A percentile compares a stretch with the other conserved stretches of the same genome.
These are phyloP conservation scores for Micropoecilia bifurca DNA, from an alignment of 2,797 vertebrate species.

Conservation along the genomic window DNA sequence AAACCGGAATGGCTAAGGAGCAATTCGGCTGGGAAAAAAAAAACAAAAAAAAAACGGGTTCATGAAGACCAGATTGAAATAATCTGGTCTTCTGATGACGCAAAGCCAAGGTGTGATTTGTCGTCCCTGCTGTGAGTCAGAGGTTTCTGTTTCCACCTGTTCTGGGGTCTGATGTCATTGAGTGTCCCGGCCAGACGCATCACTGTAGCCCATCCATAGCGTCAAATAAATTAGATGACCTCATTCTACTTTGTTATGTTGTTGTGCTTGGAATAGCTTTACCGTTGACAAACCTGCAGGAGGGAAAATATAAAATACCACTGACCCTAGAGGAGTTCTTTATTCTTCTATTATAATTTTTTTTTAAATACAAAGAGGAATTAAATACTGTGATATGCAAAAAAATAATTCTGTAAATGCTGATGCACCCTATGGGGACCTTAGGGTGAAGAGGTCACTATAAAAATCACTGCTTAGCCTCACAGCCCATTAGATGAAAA, in stretches of 20 bases:
- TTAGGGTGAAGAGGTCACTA: not conserved
- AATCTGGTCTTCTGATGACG: conserved; percentile 27
- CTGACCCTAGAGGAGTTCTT: not conserved
- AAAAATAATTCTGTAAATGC: not conserved
- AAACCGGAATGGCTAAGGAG: not conserved
- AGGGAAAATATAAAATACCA: not conserved
- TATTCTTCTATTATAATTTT: not conserved
- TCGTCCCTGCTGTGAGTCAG: conserved; percentile 43
- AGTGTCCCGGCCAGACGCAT: conserved; percentile 21
- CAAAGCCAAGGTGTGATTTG: conserved; percentile 15
- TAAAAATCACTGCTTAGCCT: not conserved
- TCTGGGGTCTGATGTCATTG: conserved; percentile 35
- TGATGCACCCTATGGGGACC: not conserved
- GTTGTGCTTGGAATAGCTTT: not conserved
- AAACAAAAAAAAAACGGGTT: not conserved
- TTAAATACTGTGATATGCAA: not conserved
- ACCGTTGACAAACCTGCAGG: not conserved
- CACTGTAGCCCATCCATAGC: conserved; percentile 2
- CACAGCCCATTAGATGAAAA: not conserved
- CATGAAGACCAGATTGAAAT: conserved; percentile 9
- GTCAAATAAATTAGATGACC: conserved; percentile 1
- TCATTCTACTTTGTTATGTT: not conserved
- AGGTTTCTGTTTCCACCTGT: conserved; percentile 31
- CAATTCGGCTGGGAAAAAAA: not conserved
- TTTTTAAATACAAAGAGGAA: not conserved